These are phyloP conservation scores for Cantharis nigra DNA, from an alignment of 2,888 invertebrate genomes.

Conservation along the genomic window DNA sequence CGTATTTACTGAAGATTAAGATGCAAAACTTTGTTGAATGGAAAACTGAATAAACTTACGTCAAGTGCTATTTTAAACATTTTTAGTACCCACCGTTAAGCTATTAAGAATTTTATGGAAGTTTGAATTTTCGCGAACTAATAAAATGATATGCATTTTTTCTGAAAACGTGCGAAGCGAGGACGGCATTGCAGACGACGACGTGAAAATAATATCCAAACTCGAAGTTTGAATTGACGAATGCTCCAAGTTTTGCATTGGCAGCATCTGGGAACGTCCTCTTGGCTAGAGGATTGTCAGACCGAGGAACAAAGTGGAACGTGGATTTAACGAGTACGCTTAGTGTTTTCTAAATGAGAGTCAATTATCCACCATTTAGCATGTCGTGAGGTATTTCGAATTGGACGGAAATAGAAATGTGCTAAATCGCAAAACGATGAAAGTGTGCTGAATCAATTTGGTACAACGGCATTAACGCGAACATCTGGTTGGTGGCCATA, in stretches of 20 bases:
- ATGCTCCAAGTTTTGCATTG: neutral
- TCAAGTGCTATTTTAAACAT: neutral
- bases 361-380: neutral
- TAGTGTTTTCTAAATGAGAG: neutral
- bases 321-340: neutral
- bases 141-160: neutral
- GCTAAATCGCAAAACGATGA: neutral
- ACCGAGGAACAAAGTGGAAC: neutral
- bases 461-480: neutral
- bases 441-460: neutral
- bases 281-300: neutral
- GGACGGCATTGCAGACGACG: neutral
- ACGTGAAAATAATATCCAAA: neutral
- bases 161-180: too few species aligned
- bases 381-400: neutral
- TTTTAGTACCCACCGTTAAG: neutral
- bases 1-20: neutral
- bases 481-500: neutral
- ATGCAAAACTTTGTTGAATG: neutral
- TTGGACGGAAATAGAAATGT: neutral
- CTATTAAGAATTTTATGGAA: neutral
- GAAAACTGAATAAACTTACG: neutral
- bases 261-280: neutral
- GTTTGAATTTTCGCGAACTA: neutral
- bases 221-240: neutral